Percentiles rank a stretch among this genome's conserved stretches.
Conservation (phyloP, 2,113 vertebrate species). For the Micromys minutus region DNA sequence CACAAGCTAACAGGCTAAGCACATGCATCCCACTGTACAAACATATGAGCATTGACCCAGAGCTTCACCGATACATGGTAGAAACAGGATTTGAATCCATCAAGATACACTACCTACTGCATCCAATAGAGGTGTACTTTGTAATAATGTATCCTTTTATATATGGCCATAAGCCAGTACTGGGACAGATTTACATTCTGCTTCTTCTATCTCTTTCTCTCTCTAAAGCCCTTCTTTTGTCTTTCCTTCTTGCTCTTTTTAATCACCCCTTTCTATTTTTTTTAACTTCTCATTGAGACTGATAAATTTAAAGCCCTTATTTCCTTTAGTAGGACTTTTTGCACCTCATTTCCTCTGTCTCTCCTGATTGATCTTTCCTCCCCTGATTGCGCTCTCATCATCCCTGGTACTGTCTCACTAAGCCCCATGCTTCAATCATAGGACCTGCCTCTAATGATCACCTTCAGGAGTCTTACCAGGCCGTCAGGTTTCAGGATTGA, state of each 20-base stretch:
- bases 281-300: neutral
- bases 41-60: neutral
- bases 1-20: neutral
- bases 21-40: neutral
- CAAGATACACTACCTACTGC: neutral
- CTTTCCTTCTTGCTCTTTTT: neutral
- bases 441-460: neutral
- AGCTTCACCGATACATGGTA: neutral
- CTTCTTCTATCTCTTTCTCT: neutral
- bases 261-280: neutral
- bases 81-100: neutral
- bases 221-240: neutral
- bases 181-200: neutral
- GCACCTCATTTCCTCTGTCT: slow-evolving; percentile 10
- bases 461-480: neutral
- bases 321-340: neutral
- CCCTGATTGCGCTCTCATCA: slow-evolving; percentile 17
- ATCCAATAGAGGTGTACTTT: neutral
- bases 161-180: neutral
- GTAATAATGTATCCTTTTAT: neutral
- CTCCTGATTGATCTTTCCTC: neutral
- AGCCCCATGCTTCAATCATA: neutral
- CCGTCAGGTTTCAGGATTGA: neutral
- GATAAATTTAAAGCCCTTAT: neutral
- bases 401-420: slow-evolving; percentile 2